Evolutionary conservation across 2,888 invertebrate species (phyloP).

Genomic region (Thysanoteuthis rhombus): DNA sequence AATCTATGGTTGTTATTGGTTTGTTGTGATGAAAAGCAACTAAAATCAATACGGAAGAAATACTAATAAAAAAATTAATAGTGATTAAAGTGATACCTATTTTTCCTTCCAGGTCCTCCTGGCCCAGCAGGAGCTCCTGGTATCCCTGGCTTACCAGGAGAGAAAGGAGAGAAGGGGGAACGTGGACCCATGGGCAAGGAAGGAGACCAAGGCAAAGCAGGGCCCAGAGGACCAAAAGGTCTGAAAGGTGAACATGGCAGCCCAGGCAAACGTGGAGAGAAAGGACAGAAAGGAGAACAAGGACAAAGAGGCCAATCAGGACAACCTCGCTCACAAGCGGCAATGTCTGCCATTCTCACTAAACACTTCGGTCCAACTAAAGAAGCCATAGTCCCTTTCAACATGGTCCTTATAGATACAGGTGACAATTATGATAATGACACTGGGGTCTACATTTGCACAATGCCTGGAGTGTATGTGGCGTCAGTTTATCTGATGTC

Average conservation of each 20-base stretch:
- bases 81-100: neutral
- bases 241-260: neutral
- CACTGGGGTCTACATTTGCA: constrained; percentile 46
- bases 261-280: constrained; percentile 15
- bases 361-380: constrained; percentile 47
- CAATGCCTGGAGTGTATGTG: constrained; percentile 47
- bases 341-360: constrained; percentile 43
- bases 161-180: constrained; percentile 35
- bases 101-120: neutral
- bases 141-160: constrained; percentile 25
- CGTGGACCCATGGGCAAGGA: constrained; percentile 23
- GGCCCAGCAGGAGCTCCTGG: constrained; percentile 25
- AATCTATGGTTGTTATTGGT: too few relatives aligned
- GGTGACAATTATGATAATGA: constrained; percentile 49
- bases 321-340: constrained; percentile 38
- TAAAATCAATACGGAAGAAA: too few relatives aligned
- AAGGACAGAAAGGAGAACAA: constrained; percentile 22
- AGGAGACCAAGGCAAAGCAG: constrained; percentile 30
- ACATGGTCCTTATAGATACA: constrained; percentile 44
- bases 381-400: constrained; percentile 46
- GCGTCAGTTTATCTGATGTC: constrained; percentile 47
- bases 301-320: constrained; percentile 26
- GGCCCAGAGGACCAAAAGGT: constrained; percentile 19
- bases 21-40: too few relatives aligned
- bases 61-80: too few relatives aligned